Percentiles rank a stretch among this genome's conserved stretches.
Evolutionary conservation across 2,113 vertebrate genomes (phyloP).

Genomic region (Oreochromis tanganicae): DNA sequence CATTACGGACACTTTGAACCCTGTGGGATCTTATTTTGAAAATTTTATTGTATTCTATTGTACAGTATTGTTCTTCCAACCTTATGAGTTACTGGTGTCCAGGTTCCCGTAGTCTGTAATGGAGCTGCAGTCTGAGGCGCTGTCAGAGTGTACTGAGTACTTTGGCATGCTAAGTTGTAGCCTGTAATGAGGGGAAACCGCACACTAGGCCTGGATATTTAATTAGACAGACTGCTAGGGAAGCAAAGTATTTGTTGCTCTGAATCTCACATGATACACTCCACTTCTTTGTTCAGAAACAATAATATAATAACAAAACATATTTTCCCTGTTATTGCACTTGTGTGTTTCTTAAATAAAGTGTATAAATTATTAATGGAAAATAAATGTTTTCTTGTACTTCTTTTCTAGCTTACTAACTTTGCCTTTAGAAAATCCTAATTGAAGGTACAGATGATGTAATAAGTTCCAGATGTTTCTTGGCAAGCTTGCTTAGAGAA

Average conservation of each 20-base stretch:
- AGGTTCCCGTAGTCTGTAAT: neutral
- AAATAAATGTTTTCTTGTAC: neutral
- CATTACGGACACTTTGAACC: neutral
- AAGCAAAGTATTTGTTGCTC: neutral
- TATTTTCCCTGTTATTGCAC: neutral
- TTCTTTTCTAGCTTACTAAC: neutral
- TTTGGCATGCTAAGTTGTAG: neutral
- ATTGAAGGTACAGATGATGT: neutral
- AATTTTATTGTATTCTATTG: neutral
- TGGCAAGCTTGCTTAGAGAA: neutral
- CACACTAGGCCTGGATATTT: accelerated
- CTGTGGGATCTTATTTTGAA: neutral
- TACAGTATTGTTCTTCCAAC: neutral
- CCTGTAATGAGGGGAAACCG: neutral
- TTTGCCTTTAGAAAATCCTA: neutral
- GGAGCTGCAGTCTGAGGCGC: neutral
- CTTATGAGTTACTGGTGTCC: neutral
- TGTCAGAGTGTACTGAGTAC: neutral
- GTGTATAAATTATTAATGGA: neutral
- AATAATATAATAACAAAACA: neutral
- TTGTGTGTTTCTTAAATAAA: neutral
- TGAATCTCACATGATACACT: neutral
- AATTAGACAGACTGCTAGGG: neutral
- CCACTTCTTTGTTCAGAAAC: neutral
- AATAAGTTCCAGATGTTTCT: neutral